Base-by-base conservation (phyloP, 2,888 invertebrate genomes). In the Psococerastis gibbosa region DNA sequence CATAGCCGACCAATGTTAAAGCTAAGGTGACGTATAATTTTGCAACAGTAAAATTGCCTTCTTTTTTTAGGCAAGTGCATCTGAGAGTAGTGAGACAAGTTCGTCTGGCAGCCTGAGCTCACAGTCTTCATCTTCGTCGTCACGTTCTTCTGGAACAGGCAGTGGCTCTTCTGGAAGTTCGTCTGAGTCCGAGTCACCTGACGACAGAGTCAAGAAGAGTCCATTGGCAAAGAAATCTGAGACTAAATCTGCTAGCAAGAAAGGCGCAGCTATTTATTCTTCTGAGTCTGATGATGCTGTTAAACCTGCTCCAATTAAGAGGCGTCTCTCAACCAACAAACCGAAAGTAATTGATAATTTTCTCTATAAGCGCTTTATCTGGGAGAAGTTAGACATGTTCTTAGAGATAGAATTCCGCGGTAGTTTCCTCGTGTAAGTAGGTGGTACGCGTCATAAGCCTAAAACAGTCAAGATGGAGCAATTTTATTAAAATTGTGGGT, bases 271-370 rank as follows among this genome's bases (percentile, higher is more conserved):
- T 11, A 49, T 66, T 13, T 71, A 71, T 38, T 73, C 74, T 2
- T 75, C 73, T 50, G 75, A 75, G 48, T 52, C 54, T 3, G 75
- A 74, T 50, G 74, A 74, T 18, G 53, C 60, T 6, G 62, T 65
- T 1, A 69, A 68, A 57, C 51, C 59, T 9, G 56, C 45, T 44
- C 13, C 52, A 32, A 20, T 38, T 3, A 52, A 50, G 42, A 45
- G 50, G n/a, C 50, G 51, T 42, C 22, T 38, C 6, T 48, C 51
- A 16, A 32, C 55, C 57, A 22, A 48, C 52, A 38, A 61, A 57
- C 50, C 56, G 50, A 46, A 51, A 52, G 32, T 52, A 44, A 35
- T 49, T n/a, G n/a, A n/a, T n/a, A n/a, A n/a, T n/a, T n/a, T n/a
- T n/a, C n/a, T n/a, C n/a, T n/a, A n/a, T n/a, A n/a, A n/a, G n/a